A percentile compares a stretch with the other conserved stretches of the same genome.
Conservation (phyloP, 2,113 vertebrate genomes). For the Sialia sialis region DNA sequence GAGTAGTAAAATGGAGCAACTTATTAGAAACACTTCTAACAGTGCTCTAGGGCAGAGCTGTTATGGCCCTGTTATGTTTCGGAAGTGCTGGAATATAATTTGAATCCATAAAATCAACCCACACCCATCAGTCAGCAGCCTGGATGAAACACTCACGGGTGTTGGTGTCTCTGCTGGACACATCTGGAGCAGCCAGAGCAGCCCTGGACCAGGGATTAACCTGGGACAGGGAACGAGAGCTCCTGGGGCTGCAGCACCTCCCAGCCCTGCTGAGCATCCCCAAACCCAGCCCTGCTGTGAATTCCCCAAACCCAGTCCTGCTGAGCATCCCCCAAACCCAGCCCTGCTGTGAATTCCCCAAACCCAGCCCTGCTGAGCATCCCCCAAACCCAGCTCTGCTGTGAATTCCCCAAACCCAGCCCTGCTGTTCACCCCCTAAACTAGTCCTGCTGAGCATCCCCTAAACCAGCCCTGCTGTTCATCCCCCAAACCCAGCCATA, state of each 20-base stretch:
- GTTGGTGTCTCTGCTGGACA: neutral
- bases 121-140: neutral
- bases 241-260: neutral
- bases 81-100: neutral
- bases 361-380: neutral
- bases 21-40: slow-evolving; percentile 1
- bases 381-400: neutral
- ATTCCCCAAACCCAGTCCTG: neutral
- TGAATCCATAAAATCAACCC: neutral
- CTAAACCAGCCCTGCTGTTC: no score
- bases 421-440: neutral
- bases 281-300: neutral
- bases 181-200: neutral
- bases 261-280: neutral
- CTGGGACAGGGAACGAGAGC: no score
- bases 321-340: neutral
- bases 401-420: slow-evolving; percentile 16
- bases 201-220: fast-evolving
- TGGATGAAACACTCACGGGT: neutral
- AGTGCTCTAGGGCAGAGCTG: neutral
- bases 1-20: slow-evolving; percentile 25
- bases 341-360: no score
- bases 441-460: neutral
- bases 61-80: neutral
- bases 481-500: neutral